Evolutionary conservation across 92 coral and sea anemone species (phyloP).

Genomic region (Bergia puertoricense): DNA sequence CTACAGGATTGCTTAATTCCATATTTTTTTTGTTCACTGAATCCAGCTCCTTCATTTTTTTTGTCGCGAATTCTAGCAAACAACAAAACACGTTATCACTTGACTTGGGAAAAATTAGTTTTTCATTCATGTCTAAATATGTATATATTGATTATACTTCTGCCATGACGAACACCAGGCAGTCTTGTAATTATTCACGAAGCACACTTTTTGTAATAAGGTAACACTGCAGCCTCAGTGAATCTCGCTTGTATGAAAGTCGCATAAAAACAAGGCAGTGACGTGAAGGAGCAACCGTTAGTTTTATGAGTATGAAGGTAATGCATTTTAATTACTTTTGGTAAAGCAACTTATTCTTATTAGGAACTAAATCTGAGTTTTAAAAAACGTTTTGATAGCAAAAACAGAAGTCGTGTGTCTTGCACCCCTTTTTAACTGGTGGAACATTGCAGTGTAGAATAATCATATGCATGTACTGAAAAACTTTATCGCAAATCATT

Average conservation of each 20-base stretch:
- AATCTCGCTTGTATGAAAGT: too few relatives aligned
- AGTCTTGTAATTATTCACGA: neutral
- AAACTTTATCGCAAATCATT: too few relatives aligned
- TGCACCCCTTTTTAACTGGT: neutral
- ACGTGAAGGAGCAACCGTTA: neutral
- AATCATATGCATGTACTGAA: too few relatives aligned
- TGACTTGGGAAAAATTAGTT: neutral
- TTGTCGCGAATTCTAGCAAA: neutral
- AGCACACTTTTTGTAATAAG: neutral
- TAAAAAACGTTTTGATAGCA: neutral
- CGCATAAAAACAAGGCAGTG: neutral
- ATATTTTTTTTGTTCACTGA: neutral
- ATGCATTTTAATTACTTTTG: neutral
- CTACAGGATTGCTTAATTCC: neutral
- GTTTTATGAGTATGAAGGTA: neutral
- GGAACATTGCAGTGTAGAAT: neutral
- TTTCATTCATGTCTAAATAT: neutral
- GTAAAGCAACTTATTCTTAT: neutral
- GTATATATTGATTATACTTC: too few relatives aligned
- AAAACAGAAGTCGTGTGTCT: neutral
- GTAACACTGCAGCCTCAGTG: neutral
- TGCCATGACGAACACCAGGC: neutral
- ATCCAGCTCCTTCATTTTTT: neutral
- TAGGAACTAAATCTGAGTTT: neutral
- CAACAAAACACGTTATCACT: neutral